Conservation (phyloP, 1,140 invertebrate species). For the Lethocerus indicus region DNA sequence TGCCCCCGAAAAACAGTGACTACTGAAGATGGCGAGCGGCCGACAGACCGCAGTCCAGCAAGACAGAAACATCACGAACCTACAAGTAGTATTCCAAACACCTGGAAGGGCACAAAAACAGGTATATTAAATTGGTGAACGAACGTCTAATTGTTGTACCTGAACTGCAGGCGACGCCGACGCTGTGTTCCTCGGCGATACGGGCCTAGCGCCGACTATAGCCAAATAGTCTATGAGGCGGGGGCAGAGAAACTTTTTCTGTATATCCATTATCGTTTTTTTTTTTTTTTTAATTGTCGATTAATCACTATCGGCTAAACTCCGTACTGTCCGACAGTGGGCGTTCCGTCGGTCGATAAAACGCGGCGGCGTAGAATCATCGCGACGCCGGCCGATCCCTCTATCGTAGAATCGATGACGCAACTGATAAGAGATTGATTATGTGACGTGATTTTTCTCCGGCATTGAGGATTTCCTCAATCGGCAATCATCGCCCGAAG, state of each 20-base stretch:
- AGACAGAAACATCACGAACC: not conserved
- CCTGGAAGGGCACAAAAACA: not conserved
- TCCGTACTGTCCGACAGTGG: no score
- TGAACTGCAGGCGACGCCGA: constrained; percentile 48
- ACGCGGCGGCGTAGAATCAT: no score
- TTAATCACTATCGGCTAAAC: no score
- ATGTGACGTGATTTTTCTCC: no score
- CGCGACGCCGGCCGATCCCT: no score
- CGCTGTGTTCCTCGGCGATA: constrained; percentile 34
- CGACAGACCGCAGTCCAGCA: not conserved
- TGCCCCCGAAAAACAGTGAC: not conserved
- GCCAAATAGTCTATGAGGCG: constrained; percentile 88
- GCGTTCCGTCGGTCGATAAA: no score
- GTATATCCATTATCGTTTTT: constrained; percentile 51
- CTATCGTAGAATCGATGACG: no score
- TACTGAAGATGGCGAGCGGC: not conserved
- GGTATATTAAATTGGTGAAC: no score
- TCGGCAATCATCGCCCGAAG: no score
- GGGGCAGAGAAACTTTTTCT: constrained; percentile 66
- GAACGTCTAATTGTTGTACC: constrained; percentile 34
- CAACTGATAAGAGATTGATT: no score
- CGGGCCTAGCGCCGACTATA: constrained; percentile 76
- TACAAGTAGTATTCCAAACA: not conserved
- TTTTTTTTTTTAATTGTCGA: no score
- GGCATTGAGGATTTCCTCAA: no score